These are phyloP conservation scores for Neopipo cinnamomea DNA, from an alignment of 2,113 vertebrate species.

Conservation along the genomic window DNA sequence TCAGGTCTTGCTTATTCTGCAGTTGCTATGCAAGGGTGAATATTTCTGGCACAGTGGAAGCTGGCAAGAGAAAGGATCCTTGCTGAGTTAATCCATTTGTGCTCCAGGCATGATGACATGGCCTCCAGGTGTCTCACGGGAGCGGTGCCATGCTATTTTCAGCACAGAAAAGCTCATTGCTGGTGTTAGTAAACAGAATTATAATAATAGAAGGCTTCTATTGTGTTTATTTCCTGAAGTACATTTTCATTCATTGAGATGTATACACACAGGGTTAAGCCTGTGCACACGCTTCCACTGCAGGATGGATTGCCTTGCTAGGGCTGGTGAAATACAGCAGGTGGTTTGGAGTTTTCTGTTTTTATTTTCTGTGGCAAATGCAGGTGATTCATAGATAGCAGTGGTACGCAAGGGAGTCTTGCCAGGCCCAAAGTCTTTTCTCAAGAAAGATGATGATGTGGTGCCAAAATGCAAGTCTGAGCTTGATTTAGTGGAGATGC, in stretches of 20 bases:
- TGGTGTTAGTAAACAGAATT: conserved; percentile 59
- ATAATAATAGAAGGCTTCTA: conserved; percentile 52
- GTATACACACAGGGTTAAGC: background rate
- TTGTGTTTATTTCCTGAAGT: conserved; percentile 67
- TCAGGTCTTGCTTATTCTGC: background rate
- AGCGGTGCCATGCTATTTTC: conserved; percentile 35
- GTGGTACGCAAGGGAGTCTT: background rate
- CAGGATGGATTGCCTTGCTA: background rate
- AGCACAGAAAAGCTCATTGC: conserved; percentile 40
- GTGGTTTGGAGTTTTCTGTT: background rate
- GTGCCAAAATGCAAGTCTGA: background rate
- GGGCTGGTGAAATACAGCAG: background rate
- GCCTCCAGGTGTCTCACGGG: conserved; percentile 53
- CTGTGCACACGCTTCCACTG: background rate
- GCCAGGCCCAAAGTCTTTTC: background rate
- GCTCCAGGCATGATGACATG: conserved; percentile 5
- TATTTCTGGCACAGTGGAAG: background rate
- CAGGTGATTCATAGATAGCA: background rate
- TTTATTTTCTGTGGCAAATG: background rate
- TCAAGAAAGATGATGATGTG: background rate
- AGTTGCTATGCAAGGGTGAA: background rate
- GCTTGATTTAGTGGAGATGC: background rate
- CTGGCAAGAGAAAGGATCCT: background rate
- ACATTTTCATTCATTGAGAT: conserved; percentile 46
- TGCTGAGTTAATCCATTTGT: background rate